Conservation (phyloP, 2,888 invertebrate species). For the Clostera curtula region DNA sequence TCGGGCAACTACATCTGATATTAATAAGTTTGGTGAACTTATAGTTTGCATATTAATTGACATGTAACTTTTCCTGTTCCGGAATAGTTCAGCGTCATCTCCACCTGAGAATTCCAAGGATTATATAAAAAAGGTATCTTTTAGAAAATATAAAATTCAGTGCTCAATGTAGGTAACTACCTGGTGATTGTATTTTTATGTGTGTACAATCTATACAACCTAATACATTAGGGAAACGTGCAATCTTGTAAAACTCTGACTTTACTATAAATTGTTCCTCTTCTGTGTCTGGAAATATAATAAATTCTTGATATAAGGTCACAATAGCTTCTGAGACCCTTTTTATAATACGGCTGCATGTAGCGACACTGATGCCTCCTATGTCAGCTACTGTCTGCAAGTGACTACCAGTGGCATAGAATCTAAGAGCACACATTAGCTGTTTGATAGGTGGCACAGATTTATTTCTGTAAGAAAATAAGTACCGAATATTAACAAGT, state of each 20-base stretch:
- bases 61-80: slow-evolving; percentile 7
- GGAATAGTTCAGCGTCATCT: slow-evolving; percentile 6
- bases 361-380: slow-evolving; percentile 8
- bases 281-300: slow-evolving; percentile 3
- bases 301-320: slow-evolving; percentile 1
- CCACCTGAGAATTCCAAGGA: slow-evolving; percentile 7
- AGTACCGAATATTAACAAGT: too few relatives aligned
- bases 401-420: slow-evolving; percentile 11
- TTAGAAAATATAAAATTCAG: neutral
- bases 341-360: slow-evolving; percentile 9
- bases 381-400: slow-evolving; percentile 4
- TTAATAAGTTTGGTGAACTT: slow-evolving; percentile 3
- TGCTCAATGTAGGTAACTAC: neutral
- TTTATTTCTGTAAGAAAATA: too few relatives aligned
- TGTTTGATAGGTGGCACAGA: slow-evolving; percentile 8
- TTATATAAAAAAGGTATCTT: too few relatives aligned
- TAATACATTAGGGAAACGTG: slow-evolving; percentile 7
- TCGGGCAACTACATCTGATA: slow-evolving; percentile 3
- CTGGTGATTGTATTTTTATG: slow-evolving; percentile 2
- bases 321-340: slow-evolving; percentile 8
- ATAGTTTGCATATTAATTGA: slow-evolving; percentile 9
- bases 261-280: slow-evolving; percentile 3
- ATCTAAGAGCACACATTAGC: slow-evolving; percentile 8
- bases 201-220: slow-evolving; percentile 6
- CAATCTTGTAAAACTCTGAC: slow-evolving; percentile 6